Evolutionary conservation across 2,797 vertebrate species (phyloP).

Genomic region (Zonotrichia albicollis): DNA sequence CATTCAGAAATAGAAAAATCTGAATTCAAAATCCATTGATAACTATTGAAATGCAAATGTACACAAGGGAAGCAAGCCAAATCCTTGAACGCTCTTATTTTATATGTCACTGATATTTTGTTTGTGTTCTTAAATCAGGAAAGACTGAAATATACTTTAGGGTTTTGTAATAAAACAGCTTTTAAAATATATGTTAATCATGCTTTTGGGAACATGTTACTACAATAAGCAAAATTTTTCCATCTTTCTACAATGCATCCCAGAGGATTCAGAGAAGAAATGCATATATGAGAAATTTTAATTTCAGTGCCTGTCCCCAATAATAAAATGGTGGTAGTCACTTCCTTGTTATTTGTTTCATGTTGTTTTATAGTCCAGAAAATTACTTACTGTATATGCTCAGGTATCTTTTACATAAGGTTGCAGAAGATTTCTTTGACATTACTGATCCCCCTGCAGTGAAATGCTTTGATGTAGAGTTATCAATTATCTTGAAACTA

Average conservation of each 20-base stretch:
- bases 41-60: not conserved
- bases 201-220: not conserved
- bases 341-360: not conserved
- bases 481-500: not conserved
- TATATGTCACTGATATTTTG: not conserved
- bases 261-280: not conserved
- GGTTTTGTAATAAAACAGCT: not conserved
- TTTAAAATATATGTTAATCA: not conserved
- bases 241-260: not conserved
- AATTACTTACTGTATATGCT: conserved; percentile 2
- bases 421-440: not conserved
- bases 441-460: not conserved
- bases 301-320: not conserved
- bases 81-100: not conserved
- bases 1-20: not conserved
- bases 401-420: not conserved
- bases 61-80: not conserved
- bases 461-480: not conserved
- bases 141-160: not conserved
- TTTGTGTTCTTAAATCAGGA: not conserved
- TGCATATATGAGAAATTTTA: not conserved
- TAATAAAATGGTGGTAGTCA: not conserved
- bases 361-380: not conserved
- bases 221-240: not conserved
- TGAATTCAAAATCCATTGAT: not conserved